Evolutionary conservation across 2,888 invertebrate species (phyloP).

Genomic region (Furcula furcula): DNA sequence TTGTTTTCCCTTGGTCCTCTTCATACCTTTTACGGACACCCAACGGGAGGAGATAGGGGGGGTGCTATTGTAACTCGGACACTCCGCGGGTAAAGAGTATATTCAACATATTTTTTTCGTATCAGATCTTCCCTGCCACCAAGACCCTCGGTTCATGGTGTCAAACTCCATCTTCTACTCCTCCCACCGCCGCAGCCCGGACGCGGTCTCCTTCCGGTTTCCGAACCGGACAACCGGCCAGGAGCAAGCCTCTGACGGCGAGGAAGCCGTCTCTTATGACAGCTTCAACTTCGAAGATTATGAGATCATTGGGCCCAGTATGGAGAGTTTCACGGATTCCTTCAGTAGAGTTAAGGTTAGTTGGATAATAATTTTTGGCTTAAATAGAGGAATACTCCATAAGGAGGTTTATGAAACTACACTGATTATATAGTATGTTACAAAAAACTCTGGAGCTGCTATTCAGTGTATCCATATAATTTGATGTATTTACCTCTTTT

Average conservation of each 20-base stretch:
- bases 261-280: conserved; percentile 61
- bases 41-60: no score
- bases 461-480: no score
- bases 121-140: conserved; percentile 72
- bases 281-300: conserved; percentile 67
- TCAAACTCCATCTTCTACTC: conserved; percentile 64
- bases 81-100: no score
- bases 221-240: conserved; percentile 1
- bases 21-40: no score
- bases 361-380: conserved; percentile 3
- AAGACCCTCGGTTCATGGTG: conserved; percentile 53
- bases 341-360: conserved; percentile 33
- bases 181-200: conserved; percentile 31
- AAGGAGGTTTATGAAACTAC: no score
- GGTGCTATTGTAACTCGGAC: no score
- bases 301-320: conserved; percentile 59
- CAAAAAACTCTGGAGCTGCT: no score
- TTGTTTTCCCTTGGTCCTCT: no score
- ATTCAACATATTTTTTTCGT: no score
- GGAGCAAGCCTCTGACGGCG: conserved; percentile 49
- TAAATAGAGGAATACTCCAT: no score
- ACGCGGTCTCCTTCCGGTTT: conserved; percentile 10
- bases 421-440: no score
- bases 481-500: no score
- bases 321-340: conserved; percentile 49